phyloP scores from a whole-genome alignment of 2,888 invertebrate genomes.

The Phengaris alcon region DNA sequence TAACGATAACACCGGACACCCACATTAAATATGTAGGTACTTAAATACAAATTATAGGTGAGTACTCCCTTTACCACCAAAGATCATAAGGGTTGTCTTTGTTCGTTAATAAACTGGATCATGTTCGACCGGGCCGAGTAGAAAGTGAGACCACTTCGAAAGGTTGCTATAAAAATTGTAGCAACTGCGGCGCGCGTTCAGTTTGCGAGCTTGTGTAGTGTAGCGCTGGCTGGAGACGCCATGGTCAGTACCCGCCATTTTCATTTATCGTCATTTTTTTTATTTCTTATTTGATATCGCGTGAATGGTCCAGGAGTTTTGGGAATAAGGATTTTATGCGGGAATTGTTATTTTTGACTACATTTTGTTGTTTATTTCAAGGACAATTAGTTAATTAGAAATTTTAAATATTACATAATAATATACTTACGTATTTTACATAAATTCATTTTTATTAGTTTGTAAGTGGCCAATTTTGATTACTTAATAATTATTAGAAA shows the following conservation, averaged over 20 bases:
- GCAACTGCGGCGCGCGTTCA: slow-evolving; percentile 57
- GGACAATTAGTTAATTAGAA: not conserved
- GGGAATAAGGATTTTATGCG: not conserved
- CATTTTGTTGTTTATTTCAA: not conserved
- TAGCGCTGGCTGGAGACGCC: slow-evolving; percentile 47
- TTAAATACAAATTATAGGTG: no score
- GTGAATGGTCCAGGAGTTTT: not conserved
- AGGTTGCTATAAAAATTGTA: slow-evolving; percentile 73
- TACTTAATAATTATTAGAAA: no score
- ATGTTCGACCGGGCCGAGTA: slow-evolving; percentile 62
- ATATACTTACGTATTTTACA: no score
- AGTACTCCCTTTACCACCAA: not conserved
- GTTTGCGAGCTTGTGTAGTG: slow-evolving; percentile 55
- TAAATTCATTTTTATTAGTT: no score
- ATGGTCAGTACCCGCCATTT: slow-evolving; percentile 66
- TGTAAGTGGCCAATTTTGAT: no score
- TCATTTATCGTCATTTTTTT: slow-evolving; percentile 53
- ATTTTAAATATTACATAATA: not conserved
- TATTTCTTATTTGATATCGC: slow-evolving; percentile 32
- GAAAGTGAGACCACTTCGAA: slow-evolving; percentile 71
- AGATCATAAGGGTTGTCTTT: slow-evolving; percentile 46
- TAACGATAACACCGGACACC: no score
- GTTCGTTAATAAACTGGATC: slow-evolving; percentile 72
- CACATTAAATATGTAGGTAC: no score
- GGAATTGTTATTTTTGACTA: not conserved